These are phyloP conservation scores for Chauna torquata DNA, from an alignment of 2,113 vertebrate genomes.

Conservation along the genomic window DNA sequence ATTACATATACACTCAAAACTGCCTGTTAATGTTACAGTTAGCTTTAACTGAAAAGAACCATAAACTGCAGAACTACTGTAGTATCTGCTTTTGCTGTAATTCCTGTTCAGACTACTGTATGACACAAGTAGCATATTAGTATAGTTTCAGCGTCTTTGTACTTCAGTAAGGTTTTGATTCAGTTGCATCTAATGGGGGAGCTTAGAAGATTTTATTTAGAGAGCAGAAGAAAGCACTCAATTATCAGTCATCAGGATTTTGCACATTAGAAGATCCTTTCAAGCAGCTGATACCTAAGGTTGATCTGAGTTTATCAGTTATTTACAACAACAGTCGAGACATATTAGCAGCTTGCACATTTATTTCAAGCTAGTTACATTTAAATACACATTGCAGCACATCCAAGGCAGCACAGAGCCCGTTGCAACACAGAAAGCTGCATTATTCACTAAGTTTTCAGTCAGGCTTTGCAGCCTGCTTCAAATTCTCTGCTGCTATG, in stretches of 20 bases:
- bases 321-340: conserved; percentile 18
- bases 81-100: not conserved
- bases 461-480: conserved; percentile 1
- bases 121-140: not conserved
- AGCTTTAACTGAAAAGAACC: not conserved
- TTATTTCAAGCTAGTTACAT: conserved; percentile 3
- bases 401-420: not conserved
- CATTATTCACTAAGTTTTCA: conserved; percentile 28
- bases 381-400: not conserved
- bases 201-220: conserved; percentile 11
- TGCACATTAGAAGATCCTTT: conserved; percentile 54
- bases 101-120: not conserved
- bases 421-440: conserved; percentile 19
- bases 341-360: not conserved
- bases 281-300: conserved; percentile 40
- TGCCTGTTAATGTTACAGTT: not conserved
- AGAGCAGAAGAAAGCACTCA: conserved; percentile 12
- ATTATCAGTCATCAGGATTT: conserved; percentile 50
- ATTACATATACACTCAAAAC: not conserved
- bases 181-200: not conserved
- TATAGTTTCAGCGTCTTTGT: not conserved
- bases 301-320: conserved; percentile 36
- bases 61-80: not conserved
- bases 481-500: conserved; percentile 46
- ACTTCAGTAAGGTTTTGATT: not conserved